phyloP scores from a whole-genome alignment of 2,888 invertebrate species.

The Anticlea derivata region DNA sequence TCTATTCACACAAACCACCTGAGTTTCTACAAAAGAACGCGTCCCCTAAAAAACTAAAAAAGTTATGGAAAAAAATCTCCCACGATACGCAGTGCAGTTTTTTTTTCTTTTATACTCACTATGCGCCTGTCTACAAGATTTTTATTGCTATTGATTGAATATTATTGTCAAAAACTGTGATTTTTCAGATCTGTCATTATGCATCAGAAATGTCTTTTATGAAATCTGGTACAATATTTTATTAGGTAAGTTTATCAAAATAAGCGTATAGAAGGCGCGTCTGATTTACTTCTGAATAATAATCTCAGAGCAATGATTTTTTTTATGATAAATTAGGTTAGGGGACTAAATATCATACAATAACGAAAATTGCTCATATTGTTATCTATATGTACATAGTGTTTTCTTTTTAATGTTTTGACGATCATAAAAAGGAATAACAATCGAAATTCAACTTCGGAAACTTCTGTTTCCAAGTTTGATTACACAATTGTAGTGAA shows the following conservation, averaged over 20 bases:
- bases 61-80: conserved; percentile 58
- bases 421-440: too few species aligned
- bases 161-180: conserved; percentile 44
- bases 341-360: too few species aligned
- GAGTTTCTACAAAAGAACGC: conserved; percentile 60
- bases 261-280: conserved; percentile 11
- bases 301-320: too few species aligned
- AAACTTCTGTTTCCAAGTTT: too few species aligned
- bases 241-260: conserved; percentile 31
- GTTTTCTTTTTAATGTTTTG: too few species aligned
- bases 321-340: too few species aligned
- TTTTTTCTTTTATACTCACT: conserved; percentile 43
- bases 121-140: conserved; percentile 44
- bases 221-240: background rate
- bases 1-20: conserved; percentile 64
- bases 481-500: too few species aligned
- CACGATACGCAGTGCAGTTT: conserved; percentile 66
- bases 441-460: too few species aligned
- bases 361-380: too few species aligned
- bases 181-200: conserved; percentile 32
- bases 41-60: conserved; percentile 51
- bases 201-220: conserved; percentile 8
- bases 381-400: too few species aligned
- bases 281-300: background rate
- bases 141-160: conserved; percentile 59